Percentiles rank a stretch among this genome's conserved stretches.
Conservation (phyloP, 2,113 vertebrate genomes). For the Tapirus terrestris region DNA sequence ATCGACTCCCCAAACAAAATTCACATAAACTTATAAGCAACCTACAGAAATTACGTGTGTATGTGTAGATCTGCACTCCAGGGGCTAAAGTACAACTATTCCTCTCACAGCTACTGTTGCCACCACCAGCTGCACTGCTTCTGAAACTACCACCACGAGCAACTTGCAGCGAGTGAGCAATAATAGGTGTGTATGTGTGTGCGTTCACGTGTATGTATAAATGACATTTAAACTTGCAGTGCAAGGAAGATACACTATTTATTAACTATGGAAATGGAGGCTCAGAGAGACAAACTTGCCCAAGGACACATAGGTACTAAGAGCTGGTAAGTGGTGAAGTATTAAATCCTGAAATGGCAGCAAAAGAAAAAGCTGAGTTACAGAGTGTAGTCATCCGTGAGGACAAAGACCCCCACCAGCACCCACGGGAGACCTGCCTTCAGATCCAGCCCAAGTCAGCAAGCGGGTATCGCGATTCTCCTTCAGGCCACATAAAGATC, state of each 20-base stretch:
- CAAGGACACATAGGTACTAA: not conserved
- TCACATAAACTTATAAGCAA: not conserved
- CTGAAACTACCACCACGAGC: not conserved
- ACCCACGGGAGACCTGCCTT: accelerated
- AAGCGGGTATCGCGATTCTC: not conserved
- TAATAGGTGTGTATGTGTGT: not conserved
- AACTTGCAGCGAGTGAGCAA: not conserved
- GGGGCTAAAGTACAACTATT: not conserved
- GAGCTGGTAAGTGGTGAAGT: not conserved
- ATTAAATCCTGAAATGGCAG: not conserved
- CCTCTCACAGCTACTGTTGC: not conserved
- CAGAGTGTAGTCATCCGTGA: accelerated
- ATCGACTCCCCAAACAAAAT: not conserved
- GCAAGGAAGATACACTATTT: not conserved
- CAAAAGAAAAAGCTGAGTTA: not conserved
- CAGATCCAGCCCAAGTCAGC: not conserved
- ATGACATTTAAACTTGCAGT: not conserved
- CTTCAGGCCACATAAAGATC: not conserved
- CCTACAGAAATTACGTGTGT: not conserved
- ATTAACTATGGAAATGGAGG: not conserved
- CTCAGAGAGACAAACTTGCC: not conserved
- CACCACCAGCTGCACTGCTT: not conserved
- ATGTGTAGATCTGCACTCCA: not conserved
- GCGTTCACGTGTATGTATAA: not conserved
- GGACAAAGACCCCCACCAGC: not conserved